Base-by-base conservation (phyloP, 2,797 vertebrate species). In the Cryptoblepharus egeriae region DNA sequence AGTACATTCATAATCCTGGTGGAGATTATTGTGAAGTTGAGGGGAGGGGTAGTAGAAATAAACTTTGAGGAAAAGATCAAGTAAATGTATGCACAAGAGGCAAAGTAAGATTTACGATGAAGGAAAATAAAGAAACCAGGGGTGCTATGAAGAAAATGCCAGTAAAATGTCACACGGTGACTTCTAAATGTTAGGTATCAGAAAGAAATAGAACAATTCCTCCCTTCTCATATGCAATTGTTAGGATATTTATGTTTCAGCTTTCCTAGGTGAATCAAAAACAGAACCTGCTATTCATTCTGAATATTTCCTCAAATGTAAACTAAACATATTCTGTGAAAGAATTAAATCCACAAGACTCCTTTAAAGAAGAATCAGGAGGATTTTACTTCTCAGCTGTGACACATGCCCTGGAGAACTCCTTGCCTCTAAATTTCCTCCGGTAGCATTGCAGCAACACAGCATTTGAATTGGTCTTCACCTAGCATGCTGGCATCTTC, bases 51-150 rank as follows among this genome's bases (percentile, higher is more conserved):
- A n/a, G n/a, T n/a, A n/a, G n/a, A n/a, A 22, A 60, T 67, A 42
- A 3, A 75, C 0, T 57, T 37, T 85, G 70, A 61, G 74, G 74
- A 81, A 81, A 87, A 80, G 37, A 83, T 18, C 81, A 80, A 79
- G 45, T 42, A 71, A 74, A 11, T 32, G 28, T 65, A 35, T 69
- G 20, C 24, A 20, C 5, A 13, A 74, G 18, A 84, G 13, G 5
- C 1, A 72, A 52, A 55, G 35, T 57, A 55, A 60, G 65, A 71
- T 20, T 70, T 35, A 71, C 8, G 79, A 39, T 26, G 80, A 73
- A 78, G 16, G 9, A 52, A 1, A 61, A 67, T 57, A 64, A 69
- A 71, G 65, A 70, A 16, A 1, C 1, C 13, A 2, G 24, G 2
- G 35, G 1, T 49, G 1, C 0, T 57, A 28, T 42, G 52, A 80